These are phyloP conservation scores for Pangasius krempfi DNA, from an alignment of 2,797 vertebrate species.

Conservation along the genomic window DNA sequence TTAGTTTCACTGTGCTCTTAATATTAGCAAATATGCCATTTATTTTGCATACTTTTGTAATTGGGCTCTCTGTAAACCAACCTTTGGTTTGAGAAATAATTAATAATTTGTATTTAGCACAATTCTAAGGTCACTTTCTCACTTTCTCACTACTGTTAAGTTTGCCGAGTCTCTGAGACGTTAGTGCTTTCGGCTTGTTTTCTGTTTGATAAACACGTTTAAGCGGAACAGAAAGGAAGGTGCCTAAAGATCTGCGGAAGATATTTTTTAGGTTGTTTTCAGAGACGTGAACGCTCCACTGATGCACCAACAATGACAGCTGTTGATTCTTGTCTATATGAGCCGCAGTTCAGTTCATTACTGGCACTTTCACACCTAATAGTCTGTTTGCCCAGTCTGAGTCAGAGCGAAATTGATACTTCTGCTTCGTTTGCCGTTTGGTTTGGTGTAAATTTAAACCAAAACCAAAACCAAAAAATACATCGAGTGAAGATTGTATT, in stretches of 20 bases:
- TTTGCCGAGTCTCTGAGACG: neutral
- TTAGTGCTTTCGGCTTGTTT: neutral
- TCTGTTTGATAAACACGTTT: no score
- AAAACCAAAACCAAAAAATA: neutral
- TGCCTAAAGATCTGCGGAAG: neutral
- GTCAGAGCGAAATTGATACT: neutral
- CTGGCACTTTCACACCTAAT: neutral
- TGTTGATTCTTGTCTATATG: neutral
- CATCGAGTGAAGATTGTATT: neutral
- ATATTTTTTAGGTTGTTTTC: neutral
- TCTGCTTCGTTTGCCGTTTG: neutral
- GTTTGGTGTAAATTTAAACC: neutral
- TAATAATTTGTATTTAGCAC: neutral
- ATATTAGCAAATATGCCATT: neutral
- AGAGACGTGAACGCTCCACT: neutral
- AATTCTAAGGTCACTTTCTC: neutral
- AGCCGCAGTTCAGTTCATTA: neutral
- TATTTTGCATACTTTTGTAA: neutral
- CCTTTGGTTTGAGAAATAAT: neutral
- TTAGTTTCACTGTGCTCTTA: neutral
- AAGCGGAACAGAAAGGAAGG: neutral
- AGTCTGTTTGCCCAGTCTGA: neutral
- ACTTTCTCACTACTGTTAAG: neutral
- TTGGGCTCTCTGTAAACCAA: neutral
- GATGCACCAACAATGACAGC: neutral